Conservation (phyloP, 2,797 vertebrate species). For the Sebastes steindachneri region DNA sequence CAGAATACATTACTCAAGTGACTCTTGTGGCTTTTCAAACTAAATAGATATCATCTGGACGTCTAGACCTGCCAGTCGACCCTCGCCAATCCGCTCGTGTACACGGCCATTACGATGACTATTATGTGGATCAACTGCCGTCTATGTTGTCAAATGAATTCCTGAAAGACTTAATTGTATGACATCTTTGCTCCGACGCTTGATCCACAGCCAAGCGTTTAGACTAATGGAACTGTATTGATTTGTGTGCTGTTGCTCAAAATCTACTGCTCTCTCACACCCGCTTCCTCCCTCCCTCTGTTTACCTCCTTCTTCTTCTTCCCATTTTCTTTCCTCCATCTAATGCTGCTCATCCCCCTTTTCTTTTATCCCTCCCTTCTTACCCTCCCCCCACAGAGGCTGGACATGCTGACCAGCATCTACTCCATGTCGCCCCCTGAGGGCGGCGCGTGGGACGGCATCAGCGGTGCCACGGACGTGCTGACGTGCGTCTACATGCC, state of each 20-base stretch:
- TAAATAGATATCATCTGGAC: slow-evolving; percentile 18
- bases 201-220: slow-evolving; percentile 75
- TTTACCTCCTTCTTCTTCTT: slow-evolving; percentile 21
- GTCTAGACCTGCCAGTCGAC: slow-evolving; percentile 41
- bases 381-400: slow-evolving; percentile 69
- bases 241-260: slow-evolving; percentile 63
- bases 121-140: slow-evolving; percentile 61
- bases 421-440: slow-evolving; percentile 85
- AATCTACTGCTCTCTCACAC: slow-evolving; percentile 16
- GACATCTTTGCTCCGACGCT: slow-evolving; percentile 63
- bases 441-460: slow-evolving; percentile 79
- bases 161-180: slow-evolving; percentile 73
- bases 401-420: slow-evolving; percentile 83
- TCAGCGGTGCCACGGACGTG: slow-evolving; percentile 66
- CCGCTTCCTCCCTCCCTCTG: neutral
- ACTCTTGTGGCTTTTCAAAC: slow-evolving; percentile 36
- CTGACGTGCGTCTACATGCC: slow-evolving; percentile 84
- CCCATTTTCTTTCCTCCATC: neutral
- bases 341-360: neutral
- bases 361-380: neutral
- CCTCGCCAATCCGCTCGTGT: slow-evolving; percentile 50
- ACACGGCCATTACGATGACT: slow-evolving; percentile 69
- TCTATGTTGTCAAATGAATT: slow-evolving; percentile 75
- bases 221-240: slow-evolving; percentile 76
- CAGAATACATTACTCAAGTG: slow-evolving; percentile 9